A percentile compares a stretch with the other conserved stretches of the same genome.
phyloP scores from a whole-genome alignment of 2,888 invertebrate species.

The Stenodera caucasica region DNA sequence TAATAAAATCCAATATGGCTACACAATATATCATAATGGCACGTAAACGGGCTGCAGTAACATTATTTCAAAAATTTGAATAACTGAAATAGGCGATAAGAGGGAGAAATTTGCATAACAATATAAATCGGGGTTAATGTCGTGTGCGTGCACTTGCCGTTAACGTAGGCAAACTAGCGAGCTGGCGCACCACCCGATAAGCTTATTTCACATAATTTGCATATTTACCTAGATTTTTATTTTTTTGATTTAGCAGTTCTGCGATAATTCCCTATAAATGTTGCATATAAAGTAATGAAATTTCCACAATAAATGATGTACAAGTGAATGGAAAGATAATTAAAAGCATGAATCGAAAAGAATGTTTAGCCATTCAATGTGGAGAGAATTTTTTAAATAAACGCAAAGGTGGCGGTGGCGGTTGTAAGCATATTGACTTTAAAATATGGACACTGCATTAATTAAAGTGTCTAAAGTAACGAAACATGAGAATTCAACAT shows the following conservation, averaged over 20 bases:
- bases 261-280: too few species aligned
- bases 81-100: slow-evolving; percentile 52
- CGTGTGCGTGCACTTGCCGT: slow-evolving; percentile 54
- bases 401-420: not conserved
- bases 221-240: slow-evolving; percentile 41
- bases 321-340: slow-evolving; percentile 25
- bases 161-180: slow-evolving; percentile 47
- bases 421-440: slow-evolving; percentile 1
- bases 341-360: slow-evolving; percentile 23
- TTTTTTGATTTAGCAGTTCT: too few species aligned
- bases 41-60: slow-evolving; percentile 52
- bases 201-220: slow-evolving; percentile 49
- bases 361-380: slow-evolving; percentile 18
- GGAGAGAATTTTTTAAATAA: not conserved
- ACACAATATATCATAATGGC: slow-evolving; percentile 54
- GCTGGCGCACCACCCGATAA: slow-evolving; percentile 51
- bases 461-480: not conserved
- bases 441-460: slow-evolving; percentile 4
- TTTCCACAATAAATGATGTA: slow-evolving; percentile 32
- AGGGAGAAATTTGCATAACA: slow-evolving; percentile 54
- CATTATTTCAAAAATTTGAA: slow-evolving; percentile 56
- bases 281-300: not conserved
- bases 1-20: slow-evolving; percentile 54
- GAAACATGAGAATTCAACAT: slow-evolving; percentile 3
- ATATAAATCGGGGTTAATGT: slow-evolving; percentile 58